These are phyloP conservation scores for Drosophila auraria DNA, from an alignment of 1,140 invertebrate species.

Conservation along the genomic window DNA sequence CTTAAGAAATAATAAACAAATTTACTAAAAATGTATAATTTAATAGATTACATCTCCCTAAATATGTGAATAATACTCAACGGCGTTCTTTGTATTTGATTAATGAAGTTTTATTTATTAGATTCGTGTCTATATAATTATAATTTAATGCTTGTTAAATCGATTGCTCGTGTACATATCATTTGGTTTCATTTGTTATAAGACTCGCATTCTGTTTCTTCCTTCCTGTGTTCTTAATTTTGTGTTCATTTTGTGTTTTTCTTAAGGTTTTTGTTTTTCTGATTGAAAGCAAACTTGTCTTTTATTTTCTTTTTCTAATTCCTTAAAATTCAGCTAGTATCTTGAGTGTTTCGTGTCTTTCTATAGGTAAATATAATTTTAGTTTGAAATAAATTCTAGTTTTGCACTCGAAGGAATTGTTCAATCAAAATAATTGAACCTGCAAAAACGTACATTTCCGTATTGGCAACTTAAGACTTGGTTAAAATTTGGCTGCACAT, in stretches of 20 bases:
- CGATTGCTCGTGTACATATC: conserved; percentile 70
- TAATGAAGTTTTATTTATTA: conserved; percentile 80
- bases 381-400: conserved; percentile 47
- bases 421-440: conserved; percentile 15
- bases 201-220: conserved; percentile 12
- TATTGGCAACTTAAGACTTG: conserved; percentile 21
- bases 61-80: conserved; percentile 13
- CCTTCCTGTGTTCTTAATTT: conserved; percentile 10
- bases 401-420: conserved; percentile 64
- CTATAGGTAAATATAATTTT: conserved; percentile 34
- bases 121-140: conserved; percentile 73
- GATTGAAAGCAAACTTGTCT: conserved; percentile 22
- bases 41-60: background rate
- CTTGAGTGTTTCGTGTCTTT: conserved; percentile 10
- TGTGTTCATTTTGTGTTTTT: conserved; percentile 37
- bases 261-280: conserved; percentile 16
- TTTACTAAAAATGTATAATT: background rate
- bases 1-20: background rate
- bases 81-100: conserved; percentile 55
- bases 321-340: conserved; percentile 71
- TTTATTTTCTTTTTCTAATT: conserved; percentile 39
- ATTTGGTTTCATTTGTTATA: conserved; percentile 25
- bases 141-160: conserved; percentile 69
- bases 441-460: conserved; percentile 3
- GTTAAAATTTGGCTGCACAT: conserved; percentile 5